Evolutionary conservation across 2,888 invertebrate species (phyloP).

Genomic region (Meiosimyza decipiens): DNA sequence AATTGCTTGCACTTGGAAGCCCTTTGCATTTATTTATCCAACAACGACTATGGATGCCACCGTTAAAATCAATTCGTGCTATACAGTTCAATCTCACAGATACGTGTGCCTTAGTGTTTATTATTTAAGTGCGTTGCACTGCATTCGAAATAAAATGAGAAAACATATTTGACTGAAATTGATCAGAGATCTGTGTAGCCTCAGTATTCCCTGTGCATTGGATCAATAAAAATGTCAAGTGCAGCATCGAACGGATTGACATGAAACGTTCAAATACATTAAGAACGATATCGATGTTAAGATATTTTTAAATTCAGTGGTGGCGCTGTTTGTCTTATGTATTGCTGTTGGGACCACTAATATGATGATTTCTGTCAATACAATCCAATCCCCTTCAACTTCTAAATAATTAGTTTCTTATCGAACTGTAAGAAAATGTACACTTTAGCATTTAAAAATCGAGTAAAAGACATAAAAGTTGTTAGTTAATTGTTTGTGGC

Average conservation of each 20-base stretch:
- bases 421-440: too few species aligned
- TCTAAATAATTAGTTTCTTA: too few species aligned
- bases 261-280: neutral
- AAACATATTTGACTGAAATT: neutral
- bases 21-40: slow-evolving; percentile 39
- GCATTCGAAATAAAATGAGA: neutral
- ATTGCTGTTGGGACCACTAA: too few species aligned
- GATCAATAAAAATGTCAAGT: slow-evolving; percentile 46
- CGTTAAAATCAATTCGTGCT: neutral
- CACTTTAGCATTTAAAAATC: too few species aligned
- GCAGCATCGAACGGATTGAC: slow-evolving; percentile 19
- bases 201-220: slow-evolving; percentile 37
- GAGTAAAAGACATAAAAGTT: too few species aligned
- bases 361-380: too few species aligned
- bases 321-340: too few species aligned
- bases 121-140: slow-evolving; percentile 38
- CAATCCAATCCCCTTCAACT: too few species aligned
- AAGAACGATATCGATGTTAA: neutral
- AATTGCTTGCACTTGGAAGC: slow-evolving; percentile 39
- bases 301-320: neutral
- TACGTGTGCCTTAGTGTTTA: slow-evolving; percentile 32
- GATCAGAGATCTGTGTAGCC: neutral
- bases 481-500: too few species aligned
- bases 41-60: neutral
- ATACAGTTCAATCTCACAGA: neutral